These are phyloP conservation scores for Prunella himalayana DNA, from an alignment of 2,113 vertebrate genomes.

Conservation along the genomic window DNA sequence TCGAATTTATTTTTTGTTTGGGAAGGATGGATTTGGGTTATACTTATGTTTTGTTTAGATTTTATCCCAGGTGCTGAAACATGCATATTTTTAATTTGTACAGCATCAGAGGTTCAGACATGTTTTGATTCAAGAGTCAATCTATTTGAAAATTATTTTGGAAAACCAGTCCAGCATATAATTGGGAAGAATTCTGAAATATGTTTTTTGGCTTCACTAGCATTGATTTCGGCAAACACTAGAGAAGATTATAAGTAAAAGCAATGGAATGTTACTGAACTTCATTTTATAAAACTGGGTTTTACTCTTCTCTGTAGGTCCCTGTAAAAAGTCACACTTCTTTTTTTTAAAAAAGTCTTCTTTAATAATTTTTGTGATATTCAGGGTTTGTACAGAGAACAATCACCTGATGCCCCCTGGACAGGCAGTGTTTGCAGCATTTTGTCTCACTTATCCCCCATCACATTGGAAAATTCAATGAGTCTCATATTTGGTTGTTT, in stretches of 20 bases:
- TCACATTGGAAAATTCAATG: neutral
- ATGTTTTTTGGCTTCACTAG: neutral
- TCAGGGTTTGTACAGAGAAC: neutral
- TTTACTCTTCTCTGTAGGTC: neutral
- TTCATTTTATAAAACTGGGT: neutral
- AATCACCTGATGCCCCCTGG: neutral
- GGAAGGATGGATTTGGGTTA: neutral
- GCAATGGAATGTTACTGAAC: neutral
- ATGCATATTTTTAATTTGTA: neutral
- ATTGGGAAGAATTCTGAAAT: neutral
- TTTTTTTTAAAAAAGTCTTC: neutral
- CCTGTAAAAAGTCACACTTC: neutral
- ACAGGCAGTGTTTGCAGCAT: neutral
- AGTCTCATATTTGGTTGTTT: neutral
- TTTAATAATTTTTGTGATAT: neutral
- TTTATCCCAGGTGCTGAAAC: neutral
- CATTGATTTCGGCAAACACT: neutral
- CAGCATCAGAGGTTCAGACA: neutral
- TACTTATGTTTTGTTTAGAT: neutral
- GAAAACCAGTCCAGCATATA: neutral
- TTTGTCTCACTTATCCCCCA: neutral
- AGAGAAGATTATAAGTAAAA: neutral
- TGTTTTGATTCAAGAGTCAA: neutral
- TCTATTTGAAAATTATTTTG: neutral
- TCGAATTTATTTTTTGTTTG: neutral